These are phyloP conservation scores for Pollenia angustigena DNA, from an alignment of 2,888 invertebrate genomes.

Conservation along the genomic window DNA sequence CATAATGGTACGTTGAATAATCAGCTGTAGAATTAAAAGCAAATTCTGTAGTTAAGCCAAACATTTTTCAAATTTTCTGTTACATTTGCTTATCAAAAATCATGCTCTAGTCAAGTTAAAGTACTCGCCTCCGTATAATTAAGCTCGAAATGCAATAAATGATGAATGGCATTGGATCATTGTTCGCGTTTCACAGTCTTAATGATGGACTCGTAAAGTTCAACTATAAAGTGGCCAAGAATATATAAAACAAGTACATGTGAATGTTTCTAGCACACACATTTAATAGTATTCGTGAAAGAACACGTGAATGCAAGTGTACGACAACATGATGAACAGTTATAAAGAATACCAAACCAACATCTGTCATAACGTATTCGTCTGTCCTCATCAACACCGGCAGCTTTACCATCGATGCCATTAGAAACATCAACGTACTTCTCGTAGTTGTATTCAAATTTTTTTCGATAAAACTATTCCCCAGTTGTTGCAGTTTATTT, in stretches of 20 bases:
- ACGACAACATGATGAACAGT: conserved; percentile 17
- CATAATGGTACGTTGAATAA: conserved; percentile 21
- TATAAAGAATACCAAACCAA: not conserved
- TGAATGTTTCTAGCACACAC: not conserved
- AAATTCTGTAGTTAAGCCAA: not conserved
- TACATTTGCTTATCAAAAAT: conserved; percentile 41
- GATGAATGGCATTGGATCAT: conserved; percentile 30
- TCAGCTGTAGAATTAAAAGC: conserved; percentile 39
- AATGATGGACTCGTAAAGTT: conserved; percentile 55
- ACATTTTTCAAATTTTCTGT: conserved; percentile 3
- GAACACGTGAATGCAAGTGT: conserved; percentile 51
- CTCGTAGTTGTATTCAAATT: conserved; percentile 75
- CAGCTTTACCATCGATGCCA: conserved; percentile 35
- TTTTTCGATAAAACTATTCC: conserved; percentile 83
- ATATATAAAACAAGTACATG: conserved; percentile 1
- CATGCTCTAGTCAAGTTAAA: not conserved
- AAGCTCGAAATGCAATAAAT: conserved; percentile 33
- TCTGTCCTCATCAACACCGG: conserved; percentile 41
- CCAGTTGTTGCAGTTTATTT: conserved; percentile 73
- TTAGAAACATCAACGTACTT: conserved; percentile 54
- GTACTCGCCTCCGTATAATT: conserved; percentile 36
- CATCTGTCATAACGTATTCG: conserved; percentile 21
- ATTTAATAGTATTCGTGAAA: conserved; percentile 2
- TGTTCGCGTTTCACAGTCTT: conserved; percentile 56
- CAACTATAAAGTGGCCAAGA: conserved; percentile 50